These are phyloP conservation scores for Paramacrobiotus metropolitanus DNA, from an alignment of 1,140 invertebrate species.

Conservation along the genomic window DNA sequence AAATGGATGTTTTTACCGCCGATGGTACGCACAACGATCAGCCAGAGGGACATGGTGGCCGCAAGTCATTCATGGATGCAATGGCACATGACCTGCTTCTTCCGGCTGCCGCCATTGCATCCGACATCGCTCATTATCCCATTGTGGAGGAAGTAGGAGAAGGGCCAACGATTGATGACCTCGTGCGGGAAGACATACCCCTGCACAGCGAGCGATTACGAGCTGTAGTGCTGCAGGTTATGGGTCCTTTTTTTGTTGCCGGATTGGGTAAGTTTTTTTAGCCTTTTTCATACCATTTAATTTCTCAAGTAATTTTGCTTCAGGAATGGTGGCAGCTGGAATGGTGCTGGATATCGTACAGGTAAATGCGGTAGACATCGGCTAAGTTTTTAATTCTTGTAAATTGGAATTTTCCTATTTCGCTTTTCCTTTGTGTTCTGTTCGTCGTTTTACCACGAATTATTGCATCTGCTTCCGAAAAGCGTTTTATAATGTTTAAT, in stretches of 20 bases:
- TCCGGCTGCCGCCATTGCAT: not conserved
- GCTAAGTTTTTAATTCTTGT: too few relatives aligned
- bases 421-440: not conserved
- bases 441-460: too few relatives aligned
- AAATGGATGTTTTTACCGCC: too few relatives aligned
- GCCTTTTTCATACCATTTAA: not conserved
- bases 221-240: not conserved
- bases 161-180: not conserved
- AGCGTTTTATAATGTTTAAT: too few relatives aligned
- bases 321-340: slow-evolving; percentile 9
- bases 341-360: slow-evolving; percentile 6
- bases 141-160: not conserved
- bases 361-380: not conserved
- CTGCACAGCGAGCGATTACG: not conserved
- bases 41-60: too few relatives aligned
- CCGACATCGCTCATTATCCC: slow-evolving; percentile 1
- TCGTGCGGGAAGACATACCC: not conserved
- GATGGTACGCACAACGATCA: not conserved
- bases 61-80: not conserved
- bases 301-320: not conserved
- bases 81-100: not conserved
- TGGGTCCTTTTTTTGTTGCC: not conserved
- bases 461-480: too few relatives aligned
- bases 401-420: too few relatives aligned
- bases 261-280: not conserved